Conservation (phyloP, 1,140 invertebrate genomes). For the Aphis gossypii region DNA sequence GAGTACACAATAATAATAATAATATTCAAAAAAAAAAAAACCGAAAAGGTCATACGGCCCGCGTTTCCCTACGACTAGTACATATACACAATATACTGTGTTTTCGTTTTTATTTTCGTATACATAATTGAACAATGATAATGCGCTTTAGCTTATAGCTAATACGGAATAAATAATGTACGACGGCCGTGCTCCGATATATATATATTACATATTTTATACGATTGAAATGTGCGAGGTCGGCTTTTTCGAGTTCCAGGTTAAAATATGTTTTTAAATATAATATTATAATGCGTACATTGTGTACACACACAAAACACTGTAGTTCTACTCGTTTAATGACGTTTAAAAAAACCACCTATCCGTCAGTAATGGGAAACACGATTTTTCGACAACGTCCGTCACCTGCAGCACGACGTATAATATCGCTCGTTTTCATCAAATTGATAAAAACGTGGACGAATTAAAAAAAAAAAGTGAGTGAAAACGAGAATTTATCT, state of each 20-base stretch:
- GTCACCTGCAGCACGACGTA: too few species aligned
- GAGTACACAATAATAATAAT: not conserved
- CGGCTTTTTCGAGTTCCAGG: not conserved
- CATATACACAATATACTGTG: not conserved
- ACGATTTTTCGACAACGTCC: not conserved
- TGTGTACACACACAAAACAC: not conserved
- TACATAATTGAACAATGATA: constrained; percentile 15
- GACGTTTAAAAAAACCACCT: not conserved
- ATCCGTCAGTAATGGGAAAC: not conserved
- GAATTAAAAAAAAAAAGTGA: not conserved
- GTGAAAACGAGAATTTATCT: not conserved
- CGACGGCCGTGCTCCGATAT: not conserved
- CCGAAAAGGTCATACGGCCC: not conserved
- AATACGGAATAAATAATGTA: constrained; percentile 10
- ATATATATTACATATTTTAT: not conserved
- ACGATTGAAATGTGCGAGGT: constrained; percentile 16
- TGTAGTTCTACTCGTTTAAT: not conserved
- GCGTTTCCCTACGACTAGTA: not conserved
- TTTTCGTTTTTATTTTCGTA: not conserved
- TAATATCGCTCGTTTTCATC: not conserved
- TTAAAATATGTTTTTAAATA: not conserved
- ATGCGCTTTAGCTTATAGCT: not conserved
- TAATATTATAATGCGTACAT: not conserved
- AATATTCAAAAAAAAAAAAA: constrained; percentile 1
- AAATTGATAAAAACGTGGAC: not conserved